Evolutionary conservation across 2,113 vertebrate genomes (phyloP), one percentile per base, ranked within the genome.

Genomic region (Gasterosteus nipponicus): DNA sequence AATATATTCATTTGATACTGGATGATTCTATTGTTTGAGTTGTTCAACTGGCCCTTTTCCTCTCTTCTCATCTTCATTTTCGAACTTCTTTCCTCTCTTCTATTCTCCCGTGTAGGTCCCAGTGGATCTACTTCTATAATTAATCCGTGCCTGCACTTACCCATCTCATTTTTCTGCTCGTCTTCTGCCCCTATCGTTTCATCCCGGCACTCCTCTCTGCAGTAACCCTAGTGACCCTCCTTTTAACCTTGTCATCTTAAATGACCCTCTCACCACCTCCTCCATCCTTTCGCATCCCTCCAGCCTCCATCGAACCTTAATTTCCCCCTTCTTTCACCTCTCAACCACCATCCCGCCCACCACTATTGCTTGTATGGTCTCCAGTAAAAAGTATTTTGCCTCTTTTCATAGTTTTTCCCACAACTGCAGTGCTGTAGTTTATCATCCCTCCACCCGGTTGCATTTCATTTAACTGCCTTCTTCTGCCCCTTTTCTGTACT

Each of bases 171-270:
- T 76, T 84, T 76, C 70, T 47, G 18, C 69, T 77, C 18, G 44
- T 75, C 67, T 65, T 75, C 85, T 73, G 75, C 66, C 76, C 73
- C 54, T 73, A 72, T 76, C 70, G 7, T 87, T 78, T 81, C 64
- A 59, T 66, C 65, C 69, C 49, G 35, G 1, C 9, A 1, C 61
- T 44, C 68, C 29, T 82, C 80, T 75, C 53, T n/a, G 29, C 67
- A 53, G 68, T 73, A 54, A 86, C 84, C 74, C 53, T 10, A 18
- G 57, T 60, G 74, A 84, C 73, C 74, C 62, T 71, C 64, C 69
- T 77, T 86, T 78, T 87, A 88, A 85, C 82, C 85, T 70, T 78
- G 77, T 86, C 83, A 76, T 84, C 77, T 78, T 80, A 84, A 84
- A 80, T 86, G 82, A 69, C 84, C 69, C 56, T 68, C 47, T n/a